Base-by-base conservation (phyloP, 2,888 invertebrate species). In the Lumbricus terrestris region DNA sequence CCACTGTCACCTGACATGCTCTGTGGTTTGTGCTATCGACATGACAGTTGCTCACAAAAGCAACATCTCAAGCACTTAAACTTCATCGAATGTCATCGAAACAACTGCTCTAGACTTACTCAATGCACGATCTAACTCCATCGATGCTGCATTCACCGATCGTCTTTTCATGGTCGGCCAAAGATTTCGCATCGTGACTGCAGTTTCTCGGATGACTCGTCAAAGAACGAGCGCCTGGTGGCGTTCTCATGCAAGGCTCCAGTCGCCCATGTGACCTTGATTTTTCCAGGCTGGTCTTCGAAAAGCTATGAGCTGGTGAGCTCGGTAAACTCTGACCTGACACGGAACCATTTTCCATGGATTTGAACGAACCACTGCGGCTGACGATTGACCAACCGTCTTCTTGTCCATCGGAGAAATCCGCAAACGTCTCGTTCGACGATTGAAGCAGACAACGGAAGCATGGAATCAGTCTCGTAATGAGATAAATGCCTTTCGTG, bases 401-500 rank as follows among this genome's bases (percentile, higher is more conserved):
- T 15, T n/a, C 18, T 23, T 38, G 88, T 23, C 35, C 42, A 11
- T 20, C 40, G 6, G 54, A 47, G 13, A 29, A 82, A 16, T 42
- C 89, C 29, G 47, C 54, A 38, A 37, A 23, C 15, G 34, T 47
- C 6, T 85, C 34, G 85, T 29, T 37, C 85, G 34, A 23, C 85
- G 34, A 0, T 18, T 18, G 34, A 35, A 15, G 16, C 35, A 98
- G 95, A 94, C 99, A 99, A 40, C 96, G 96, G 0, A 98, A 97
- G 94, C 99, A 99, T 0, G 98, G 97, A 92, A 99, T 97, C 90
- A 99, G 95, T 20, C 99, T 96, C 0, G 98, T 99, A 90, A 99
- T 98, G 82, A 99, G 96, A 94, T 98, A 97, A 93, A 98, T 97
- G 0, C 99, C 99, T 35, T 37, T 47, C 69, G 89, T 89, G 69